A percentile compares a stretch with the other conserved stretches of the same genome.
phyloP scores from a whole-genome alignment of 2,888 invertebrate species.

The Nomada ferruginata region DNA sequence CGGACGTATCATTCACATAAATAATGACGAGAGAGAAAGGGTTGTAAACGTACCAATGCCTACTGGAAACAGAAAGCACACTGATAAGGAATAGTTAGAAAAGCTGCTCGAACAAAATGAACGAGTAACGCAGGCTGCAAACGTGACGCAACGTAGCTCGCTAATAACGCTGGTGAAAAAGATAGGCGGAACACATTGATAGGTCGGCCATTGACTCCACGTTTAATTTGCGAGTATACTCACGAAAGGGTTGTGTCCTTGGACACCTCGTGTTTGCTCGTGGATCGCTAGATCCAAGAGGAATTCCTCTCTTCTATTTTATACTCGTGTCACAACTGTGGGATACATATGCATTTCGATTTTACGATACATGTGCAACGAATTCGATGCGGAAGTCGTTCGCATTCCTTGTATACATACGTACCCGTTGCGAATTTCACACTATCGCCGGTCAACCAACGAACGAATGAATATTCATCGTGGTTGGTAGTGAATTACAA shows the following conservation, averaged over 20 bases:
- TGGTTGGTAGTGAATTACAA: conserved; percentile 25
- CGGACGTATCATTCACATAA: neutral
- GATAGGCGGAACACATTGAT: conserved; percentile 43
- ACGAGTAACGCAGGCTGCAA: conserved; percentile 56
- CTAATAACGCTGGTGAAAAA: conserved; percentile 27
- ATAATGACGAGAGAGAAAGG: neutral
- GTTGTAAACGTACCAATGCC: conserved; percentile 20
- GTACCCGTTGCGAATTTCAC: neutral
- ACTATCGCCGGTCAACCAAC: neutral
- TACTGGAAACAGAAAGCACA: conserved; percentile 59
- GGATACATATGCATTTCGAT: neutral
- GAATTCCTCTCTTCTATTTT: conserved; percentile 15
- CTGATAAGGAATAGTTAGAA: conserved; percentile 37
- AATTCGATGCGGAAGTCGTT: neutral
- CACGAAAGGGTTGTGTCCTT: conserved; percentile 64
- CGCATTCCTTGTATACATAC: no score
- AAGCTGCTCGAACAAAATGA: conserved; percentile 36
- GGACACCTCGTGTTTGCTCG: conserved; percentile 59
- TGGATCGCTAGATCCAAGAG: conserved; percentile 51
- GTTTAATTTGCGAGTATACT: conserved; percentile 64
- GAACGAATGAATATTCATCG: conserved; percentile 42
- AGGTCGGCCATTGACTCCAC: conserved; percentile 59
- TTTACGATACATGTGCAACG: neutral
- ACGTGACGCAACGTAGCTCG: conserved; percentile 50
- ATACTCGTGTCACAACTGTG: neutral